Percentiles rank a stretch among this genome's conserved stretches.
These are phyloP conservation scores for Steatocranus sp. DNA, from an alignment of 2,797 vertebrate species.

Conservation along the genomic window DNA sequence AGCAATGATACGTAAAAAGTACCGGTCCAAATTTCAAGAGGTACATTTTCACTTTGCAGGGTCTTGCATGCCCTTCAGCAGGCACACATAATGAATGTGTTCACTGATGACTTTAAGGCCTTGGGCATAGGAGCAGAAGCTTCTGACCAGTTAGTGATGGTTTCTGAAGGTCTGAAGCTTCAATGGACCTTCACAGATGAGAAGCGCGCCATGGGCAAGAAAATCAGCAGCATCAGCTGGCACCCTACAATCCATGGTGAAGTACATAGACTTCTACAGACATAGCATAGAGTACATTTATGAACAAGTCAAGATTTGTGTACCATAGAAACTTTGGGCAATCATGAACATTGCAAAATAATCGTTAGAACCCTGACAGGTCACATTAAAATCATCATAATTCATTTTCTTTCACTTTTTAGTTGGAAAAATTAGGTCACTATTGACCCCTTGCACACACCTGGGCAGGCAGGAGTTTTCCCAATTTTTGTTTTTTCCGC, in stretches of 20 bases:
- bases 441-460: neutral
- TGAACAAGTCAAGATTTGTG: neutral
- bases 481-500: neutral
- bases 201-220: constrained; percentile 75
- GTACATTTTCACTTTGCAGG: constrained; percentile 56
- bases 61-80: constrained; percentile 84
- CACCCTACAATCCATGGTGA: constrained; percentile 87
- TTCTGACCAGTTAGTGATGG: constrained; percentile 14
- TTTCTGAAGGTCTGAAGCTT: constrained; percentile 60
- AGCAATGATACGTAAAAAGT: neutral
- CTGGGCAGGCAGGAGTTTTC: neutral
- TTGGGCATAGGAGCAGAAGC: constrained; percentile 62
- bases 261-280: neutral
- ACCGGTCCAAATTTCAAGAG: neutral
- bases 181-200: constrained; percentile 83
- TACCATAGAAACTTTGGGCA: neutral
- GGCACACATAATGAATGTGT: constrained; percentile 83
- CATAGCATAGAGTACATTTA: neutral
- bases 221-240: constrained; percentile 83
- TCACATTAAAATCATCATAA: neutral
- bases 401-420: neutral
- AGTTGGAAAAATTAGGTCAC: neutral
- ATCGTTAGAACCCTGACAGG: neutral
- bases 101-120: constrained; percentile 81
- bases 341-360: neutral